Evolutionary conservation across 2,888 invertebrate genomes (phyloP).

Genomic region (Marasmarcha lunaedactyla): DNA sequence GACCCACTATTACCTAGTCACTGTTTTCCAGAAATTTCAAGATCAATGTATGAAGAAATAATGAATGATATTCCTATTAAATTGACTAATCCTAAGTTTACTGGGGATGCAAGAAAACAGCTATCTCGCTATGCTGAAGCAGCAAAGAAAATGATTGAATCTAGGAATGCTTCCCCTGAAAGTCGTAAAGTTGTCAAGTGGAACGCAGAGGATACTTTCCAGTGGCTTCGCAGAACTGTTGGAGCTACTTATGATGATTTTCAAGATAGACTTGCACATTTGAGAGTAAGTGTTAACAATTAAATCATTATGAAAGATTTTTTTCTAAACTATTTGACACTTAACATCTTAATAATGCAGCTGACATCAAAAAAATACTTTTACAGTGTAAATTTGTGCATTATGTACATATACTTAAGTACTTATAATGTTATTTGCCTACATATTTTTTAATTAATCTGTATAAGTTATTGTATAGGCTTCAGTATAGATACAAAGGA

Average conservation of each 20-base stretch:
- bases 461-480: not conserved
- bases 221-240: conserved; percentile 92
- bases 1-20: conserved; percentile 93
- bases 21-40: conserved; percentile 92
- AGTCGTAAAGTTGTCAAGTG: conserved; percentile 97
- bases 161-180: conserved; percentile 90
- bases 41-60: conserved; percentile 96
- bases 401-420: too few relatives aligned
- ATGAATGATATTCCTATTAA: conserved; percentile 99
- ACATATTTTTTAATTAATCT: too few relatives aligned
- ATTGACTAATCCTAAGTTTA: conserved; percentile 93
- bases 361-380: too few relatives aligned
- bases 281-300: conserved; percentile 73
- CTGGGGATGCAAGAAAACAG: conserved; percentile 95
- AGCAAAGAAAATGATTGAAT: conserved; percentile 96
- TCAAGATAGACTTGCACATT: conserved; percentile 87
- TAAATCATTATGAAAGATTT: too few relatives aligned
- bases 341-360: too few relatives aligned
- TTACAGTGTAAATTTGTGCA: too few relatives aligned
- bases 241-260: conserved; percentile 96
- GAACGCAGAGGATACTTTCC: conserved; percentile 98
- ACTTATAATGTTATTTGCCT: too few relatives aligned
- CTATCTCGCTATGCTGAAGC: conserved; percentile 94
- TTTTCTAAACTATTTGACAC: too few relatives aligned
- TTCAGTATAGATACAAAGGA: not conserved